Conservation (phyloP, 2,888 invertebrate genomes). For the Orgyia antiqua region DNA sequence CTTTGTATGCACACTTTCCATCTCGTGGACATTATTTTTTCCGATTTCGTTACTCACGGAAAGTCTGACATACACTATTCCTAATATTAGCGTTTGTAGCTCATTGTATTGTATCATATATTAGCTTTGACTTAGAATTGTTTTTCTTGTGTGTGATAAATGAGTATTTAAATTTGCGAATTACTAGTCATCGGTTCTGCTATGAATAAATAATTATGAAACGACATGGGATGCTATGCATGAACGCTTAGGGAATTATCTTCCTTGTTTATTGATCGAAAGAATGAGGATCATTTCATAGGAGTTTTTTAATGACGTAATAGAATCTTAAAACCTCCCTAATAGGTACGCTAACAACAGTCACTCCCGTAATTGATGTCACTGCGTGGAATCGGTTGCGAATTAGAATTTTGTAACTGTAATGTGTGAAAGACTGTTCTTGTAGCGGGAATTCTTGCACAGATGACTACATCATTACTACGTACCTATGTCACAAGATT, state of each 20-base stretch:
- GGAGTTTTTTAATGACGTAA: too few species aligned
- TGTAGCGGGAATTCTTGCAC: too few species aligned
- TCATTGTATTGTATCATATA: conserved; percentile 1
- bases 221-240: conserved; percentile 32
- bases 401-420: too few species aligned
- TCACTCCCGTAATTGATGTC: too few species aligned
- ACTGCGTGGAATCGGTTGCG: too few species aligned
- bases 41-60: conserved; percentile 15
- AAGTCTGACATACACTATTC: conserved; percentile 20
- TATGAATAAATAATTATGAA: conserved; percentile 17
- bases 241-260: conserved; percentile 35
- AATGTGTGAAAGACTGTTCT: too few species aligned
- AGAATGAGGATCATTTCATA: too few species aligned
- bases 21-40: conserved; percentile 50
- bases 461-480: too few species aligned
- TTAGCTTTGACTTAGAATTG: not conserved
- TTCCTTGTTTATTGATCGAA: conserved; percentile 38
- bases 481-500: too few species aligned
- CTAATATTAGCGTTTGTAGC: conserved; percentile 9
- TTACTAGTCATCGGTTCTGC: conserved; percentile 13
- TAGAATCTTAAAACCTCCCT: too few species aligned
- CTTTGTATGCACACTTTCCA: conserved; percentile 62
- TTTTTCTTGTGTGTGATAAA: not conserved
- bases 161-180: conserved; percentile 7
- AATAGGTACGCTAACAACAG: too few species aligned